Evolutionary conservation across 1,140 invertebrate species (phyloP), one percentile per base, ranked within the genome.

Genomic region (Piezodorus guildinii): DNA sequence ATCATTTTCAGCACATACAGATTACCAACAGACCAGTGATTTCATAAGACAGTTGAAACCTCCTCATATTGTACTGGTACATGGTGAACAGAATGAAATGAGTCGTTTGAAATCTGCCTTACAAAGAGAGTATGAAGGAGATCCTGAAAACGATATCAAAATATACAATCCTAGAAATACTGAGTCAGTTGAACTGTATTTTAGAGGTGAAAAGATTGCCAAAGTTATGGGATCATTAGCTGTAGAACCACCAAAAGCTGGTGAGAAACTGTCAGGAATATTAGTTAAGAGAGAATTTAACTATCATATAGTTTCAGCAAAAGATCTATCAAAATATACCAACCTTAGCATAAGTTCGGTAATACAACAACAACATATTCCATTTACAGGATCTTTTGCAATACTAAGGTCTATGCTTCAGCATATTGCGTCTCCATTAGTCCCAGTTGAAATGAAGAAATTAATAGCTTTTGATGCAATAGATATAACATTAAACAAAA

Each of bases 11-110:
- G 97, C 97, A 1, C 97, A 99, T 73, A 98, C 96, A 0, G 97
- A 99, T 76, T 99, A 98, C 75, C 88, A 96, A 72, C 96, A 99
- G 78, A 99, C 96, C 0, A 94, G 91, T 23, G 95, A 98, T 77
- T 99, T 99, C 72, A 91, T 99, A 65, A 81, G 93, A 34, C 84
- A 88, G 44, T 76, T 99, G 16, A 94, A 93, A 73, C 96, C 97
- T 17, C 87, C 92, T 0, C 94, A 99, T 78, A 90, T 99, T 56
- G 91, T 97, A 15, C 77, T 99, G 21, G 96, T 99, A 0, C 96
- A 99, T 75, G 96, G 96, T 1, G 97, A 99, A 76, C 90, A 94
- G 73, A 99, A 98, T 75, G 96, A 99, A 78, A 99, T 99, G 97
- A 87, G 84, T 3, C 82, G 96, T 25, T 75, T 99, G 52, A 96